A percentile compares a stretch with the other conserved stretches of the same genome.
Conservation (phyloP, 2,113 vertebrate genomes). For the Vombatus ursinus region DNA sequence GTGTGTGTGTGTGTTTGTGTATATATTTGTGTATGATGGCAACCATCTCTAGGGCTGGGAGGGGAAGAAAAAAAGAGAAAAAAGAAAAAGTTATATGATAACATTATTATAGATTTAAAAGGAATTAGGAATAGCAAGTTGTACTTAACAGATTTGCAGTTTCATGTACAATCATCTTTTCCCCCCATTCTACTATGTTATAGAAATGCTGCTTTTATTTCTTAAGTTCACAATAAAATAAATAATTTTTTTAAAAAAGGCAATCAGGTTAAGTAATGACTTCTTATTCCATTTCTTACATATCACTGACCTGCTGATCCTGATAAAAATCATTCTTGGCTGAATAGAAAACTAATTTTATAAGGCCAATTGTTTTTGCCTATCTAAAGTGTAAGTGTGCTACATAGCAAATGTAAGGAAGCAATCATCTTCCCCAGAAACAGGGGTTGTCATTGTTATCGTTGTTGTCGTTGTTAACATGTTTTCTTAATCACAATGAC, state of each 20-base stretch:
- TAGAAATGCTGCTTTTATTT: background rate
- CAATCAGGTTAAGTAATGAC: background rate
- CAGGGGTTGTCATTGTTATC: background rate
- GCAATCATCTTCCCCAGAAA: background rate
- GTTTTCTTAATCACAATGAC: background rate
- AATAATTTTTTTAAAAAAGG: background rate
- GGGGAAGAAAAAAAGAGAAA: too few species aligned
- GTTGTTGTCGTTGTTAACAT: background rate
- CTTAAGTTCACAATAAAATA: background rate
- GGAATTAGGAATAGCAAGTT: background rate
- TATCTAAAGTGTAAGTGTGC: background rate
- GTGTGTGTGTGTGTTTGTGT: too few species aligned
- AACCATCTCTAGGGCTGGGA: background rate
- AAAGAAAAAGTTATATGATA: background rate
- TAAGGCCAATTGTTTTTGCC: background rate
- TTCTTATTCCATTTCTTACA: background rate
- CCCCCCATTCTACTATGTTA: background rate
- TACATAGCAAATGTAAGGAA: background rate
- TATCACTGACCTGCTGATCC: background rate
- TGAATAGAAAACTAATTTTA: background rate
- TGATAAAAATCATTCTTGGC: background rate
- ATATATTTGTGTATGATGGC: background rate
- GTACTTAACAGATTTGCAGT: background rate
- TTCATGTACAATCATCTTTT: background rate
- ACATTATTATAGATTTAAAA: background rate